Base-by-base conservation (phyloP, 2,888 invertebrate genomes). In the Lumbricus terrestris region DNA sequence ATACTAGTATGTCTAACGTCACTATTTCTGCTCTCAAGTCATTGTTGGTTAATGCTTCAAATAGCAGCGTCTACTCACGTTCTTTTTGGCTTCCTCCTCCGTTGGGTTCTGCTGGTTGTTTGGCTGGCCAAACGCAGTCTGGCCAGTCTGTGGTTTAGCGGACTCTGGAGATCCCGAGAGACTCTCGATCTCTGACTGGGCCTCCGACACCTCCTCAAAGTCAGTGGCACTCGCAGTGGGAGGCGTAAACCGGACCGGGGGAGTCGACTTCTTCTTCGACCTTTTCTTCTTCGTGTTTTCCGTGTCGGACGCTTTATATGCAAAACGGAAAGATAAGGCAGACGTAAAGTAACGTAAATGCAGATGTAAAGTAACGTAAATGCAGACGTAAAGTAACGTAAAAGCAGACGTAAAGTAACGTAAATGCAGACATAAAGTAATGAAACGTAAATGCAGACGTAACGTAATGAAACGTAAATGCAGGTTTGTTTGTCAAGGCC, bases 91-190 rank as follows among this genome's bases (percentile, higher is more conserved):
- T 37, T 85, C 85, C 35, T 85, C 85, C 29, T 33, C 85, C 8
- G 85, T 85, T 85, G 85, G 85, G 37, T 85, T 85, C 35, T 37
- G 34, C 18, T 85, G 85, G 35, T 85, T 85, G 37, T 85, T 85
- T 34, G 85, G 34, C 1, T 69, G 69, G 37, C 85, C 85, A 33
- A 85, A 85, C 6, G 85, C 85, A 20, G 20, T 37, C 13, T n/a
- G n/a, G n/a, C 18, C 37, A 15, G 85, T 37, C 85, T 35, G 85
- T n/a, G 85, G 85, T 33, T 85, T 85, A n/a, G 85, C 29, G 35
- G 85, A 85, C n/a, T 85, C 85, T 34, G 85, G 85, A 20, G 85
- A 85, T 6, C 23, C 35, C 20, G 85, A 37, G 37, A 85, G 35
- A 33, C 85, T 85, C 37, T 85, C 85, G n/a, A 85, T 35, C 37